A percentile compares a stretch with the other conserved stretches of the same genome.
phyloP scores from a whole-genome alignment of 2,113 vertebrate genomes.

The Chaetura pelagica region DNA sequence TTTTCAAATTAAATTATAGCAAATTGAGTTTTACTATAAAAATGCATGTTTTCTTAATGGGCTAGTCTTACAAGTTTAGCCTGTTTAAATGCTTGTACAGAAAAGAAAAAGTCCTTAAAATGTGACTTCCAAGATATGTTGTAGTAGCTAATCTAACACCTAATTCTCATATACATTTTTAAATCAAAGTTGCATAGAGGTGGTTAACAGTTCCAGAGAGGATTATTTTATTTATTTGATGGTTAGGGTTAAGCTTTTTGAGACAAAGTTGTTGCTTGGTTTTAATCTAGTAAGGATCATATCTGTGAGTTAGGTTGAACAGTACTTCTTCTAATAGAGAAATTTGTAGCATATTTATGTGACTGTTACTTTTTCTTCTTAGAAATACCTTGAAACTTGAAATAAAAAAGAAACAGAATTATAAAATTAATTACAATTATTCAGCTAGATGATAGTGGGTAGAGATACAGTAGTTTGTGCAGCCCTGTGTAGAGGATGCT shows the following conservation, averaged over 20 bases:
- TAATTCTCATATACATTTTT: not conserved
- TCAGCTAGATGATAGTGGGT: not conserved
- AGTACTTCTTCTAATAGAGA: not conserved
- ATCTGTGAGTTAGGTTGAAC: not conserved
- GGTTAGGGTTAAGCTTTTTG: not conserved
- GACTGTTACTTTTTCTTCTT: not conserved
- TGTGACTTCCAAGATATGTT: not conserved
- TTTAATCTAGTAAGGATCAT: not conserved
- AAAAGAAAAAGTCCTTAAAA: not conserved
- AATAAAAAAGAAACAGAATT: not conserved
- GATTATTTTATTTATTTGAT: not conserved
- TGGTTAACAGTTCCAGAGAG: not conserved
- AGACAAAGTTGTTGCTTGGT: not conserved
- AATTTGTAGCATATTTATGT: not conserved
- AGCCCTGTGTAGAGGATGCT: not conserved
- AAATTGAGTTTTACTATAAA: not conserved
- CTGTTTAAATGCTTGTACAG: not conserved
- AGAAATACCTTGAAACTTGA: not conserved
- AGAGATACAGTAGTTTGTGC: not conserved
- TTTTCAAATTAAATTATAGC: not conserved
- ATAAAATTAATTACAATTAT: not conserved
- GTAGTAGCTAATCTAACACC: not conserved
- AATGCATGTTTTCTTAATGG: not conserved
- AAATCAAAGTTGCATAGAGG: not conserved
- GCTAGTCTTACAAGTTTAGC: not conserved